These are phyloP conservation scores for Rattus norvegicus DNA, from an alignment of 2,113 vertebrate genomes.

Conservation along the genomic window DNA sequence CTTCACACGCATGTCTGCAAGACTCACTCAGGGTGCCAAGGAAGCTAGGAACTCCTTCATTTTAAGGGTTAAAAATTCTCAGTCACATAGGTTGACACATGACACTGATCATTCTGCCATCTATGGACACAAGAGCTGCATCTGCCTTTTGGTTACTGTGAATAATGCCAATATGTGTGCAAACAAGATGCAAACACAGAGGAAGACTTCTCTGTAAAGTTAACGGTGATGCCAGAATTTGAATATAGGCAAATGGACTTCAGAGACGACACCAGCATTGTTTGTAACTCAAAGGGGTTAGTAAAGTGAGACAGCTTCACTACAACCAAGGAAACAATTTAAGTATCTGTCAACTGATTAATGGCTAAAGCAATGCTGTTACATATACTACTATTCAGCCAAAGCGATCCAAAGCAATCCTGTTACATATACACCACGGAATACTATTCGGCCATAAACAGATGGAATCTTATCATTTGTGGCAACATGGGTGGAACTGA, in stretches of 20 bases:
- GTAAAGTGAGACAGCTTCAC: neutral
- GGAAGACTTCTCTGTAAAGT: neutral
- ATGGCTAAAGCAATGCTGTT: neutral
- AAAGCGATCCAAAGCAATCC: no score
- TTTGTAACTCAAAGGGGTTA: neutral
- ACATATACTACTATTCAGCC: no score
- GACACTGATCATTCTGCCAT: no score
- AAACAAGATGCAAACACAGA: neutral
- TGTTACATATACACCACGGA: neutral
- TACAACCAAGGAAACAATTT: neutral
- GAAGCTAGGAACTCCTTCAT: neutral
- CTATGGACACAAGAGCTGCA: neutral
- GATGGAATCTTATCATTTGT: neutral
- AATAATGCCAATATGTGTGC: neutral
- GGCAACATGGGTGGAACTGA: neutral
- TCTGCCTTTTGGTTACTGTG: neutral
- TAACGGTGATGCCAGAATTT: neutral
- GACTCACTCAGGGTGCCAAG: neutral
- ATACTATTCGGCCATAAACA: neutral
- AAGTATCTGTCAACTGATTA: neutral
- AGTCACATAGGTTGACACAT: neutral
- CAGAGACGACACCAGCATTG: neutral
- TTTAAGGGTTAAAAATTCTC: neutral
- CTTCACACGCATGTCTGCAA: neutral
- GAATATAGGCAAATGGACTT: neutral